Evolutionary conservation across 1,140 invertebrate species (phyloP), one percentile per base, ranked within the genome.

Genomic region (Drosophila grimshawi): DNA sequence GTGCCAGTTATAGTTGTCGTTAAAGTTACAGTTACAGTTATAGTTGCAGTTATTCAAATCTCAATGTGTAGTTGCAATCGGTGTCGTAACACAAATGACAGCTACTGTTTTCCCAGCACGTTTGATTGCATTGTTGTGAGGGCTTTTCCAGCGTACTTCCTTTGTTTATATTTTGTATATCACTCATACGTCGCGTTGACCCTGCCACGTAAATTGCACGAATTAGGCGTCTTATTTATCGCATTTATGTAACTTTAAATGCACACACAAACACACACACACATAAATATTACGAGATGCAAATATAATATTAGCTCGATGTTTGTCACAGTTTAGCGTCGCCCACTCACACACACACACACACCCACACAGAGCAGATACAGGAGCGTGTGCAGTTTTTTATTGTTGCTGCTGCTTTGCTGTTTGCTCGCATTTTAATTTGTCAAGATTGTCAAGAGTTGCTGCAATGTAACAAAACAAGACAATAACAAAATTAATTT

Each of bases 191-290:
- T 74, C 53, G 30, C 37, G 48, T 69, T 80, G 64, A 61, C 52
- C 60, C 68, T 67, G 68, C 45, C 43, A 56, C 35, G 57, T 41
- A 78, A 82, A 78, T 82, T 76, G 80, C 63, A 67, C 61, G 62
- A 82, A 82, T 78, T 82, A 81, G 80, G 65, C 71, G 62, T 55
- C 62, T 67, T 83, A 64, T 76, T 79, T 76, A 76, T 64, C 29
- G 45, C 51, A 45, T 76, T 82, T 79, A 76, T 76, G 83, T 82
- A 82, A 78, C 74, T 45, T 29, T 60, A 37, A 35, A 46, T 1
- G 19, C 19, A 30, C 41, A 10, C 39, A 53, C 19, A 39, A 5
- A 29, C 35, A 43, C 29, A 51, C 19, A 46, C 32, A 6, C 46
- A 10, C 29, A 72, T 32, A 63, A 71, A 51, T 72, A 73, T 80